A percentile compares a stretch with the other conserved stretches of the same genome.
Conservation (phyloP, 2,113 vertebrate species). For the Hydropotes inermis region DNA sequence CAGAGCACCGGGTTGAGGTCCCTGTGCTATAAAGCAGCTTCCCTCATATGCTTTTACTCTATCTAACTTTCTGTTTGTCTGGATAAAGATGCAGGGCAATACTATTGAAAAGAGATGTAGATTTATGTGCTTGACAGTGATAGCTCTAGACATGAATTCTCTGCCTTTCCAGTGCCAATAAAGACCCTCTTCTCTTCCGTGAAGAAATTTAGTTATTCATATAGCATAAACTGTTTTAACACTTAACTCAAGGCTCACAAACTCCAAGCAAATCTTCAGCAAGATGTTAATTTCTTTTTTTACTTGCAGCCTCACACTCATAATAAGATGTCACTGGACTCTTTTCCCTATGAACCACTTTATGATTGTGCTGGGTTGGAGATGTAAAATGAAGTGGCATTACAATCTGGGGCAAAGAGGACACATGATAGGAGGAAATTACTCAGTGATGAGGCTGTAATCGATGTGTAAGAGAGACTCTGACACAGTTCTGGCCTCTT, state of each 20-base stretch:
- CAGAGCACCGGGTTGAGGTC: background rate
- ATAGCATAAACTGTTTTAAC: constrained; percentile 39
- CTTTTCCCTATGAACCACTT: background rate
- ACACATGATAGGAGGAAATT: background rate
- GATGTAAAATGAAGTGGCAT: background rate
- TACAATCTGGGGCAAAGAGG: background rate
- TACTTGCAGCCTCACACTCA: constrained; percentile 42
- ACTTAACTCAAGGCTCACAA: constrained; percentile 40
- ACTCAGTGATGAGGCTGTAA: background rate
- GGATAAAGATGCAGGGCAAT: background rate
- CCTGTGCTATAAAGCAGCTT: background rate
- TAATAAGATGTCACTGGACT: background rate
- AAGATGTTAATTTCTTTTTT: constrained; percentile 50
- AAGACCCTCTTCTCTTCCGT: background rate
- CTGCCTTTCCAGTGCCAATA: background rate
- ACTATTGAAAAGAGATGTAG: background rate
- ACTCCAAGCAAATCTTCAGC: background rate
- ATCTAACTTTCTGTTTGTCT: constrained; percentile 20
- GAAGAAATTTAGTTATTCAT: constrained; percentile 22
- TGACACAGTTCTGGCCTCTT: background rate
- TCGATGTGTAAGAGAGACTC: background rate
- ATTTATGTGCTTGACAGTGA: background rate
- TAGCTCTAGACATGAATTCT: background rate
- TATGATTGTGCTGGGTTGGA: background rate
- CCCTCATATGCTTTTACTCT: background rate